Conservation (phyloP, 2,113 vertebrate genomes). For the Nansenia antarctica region DNA sequence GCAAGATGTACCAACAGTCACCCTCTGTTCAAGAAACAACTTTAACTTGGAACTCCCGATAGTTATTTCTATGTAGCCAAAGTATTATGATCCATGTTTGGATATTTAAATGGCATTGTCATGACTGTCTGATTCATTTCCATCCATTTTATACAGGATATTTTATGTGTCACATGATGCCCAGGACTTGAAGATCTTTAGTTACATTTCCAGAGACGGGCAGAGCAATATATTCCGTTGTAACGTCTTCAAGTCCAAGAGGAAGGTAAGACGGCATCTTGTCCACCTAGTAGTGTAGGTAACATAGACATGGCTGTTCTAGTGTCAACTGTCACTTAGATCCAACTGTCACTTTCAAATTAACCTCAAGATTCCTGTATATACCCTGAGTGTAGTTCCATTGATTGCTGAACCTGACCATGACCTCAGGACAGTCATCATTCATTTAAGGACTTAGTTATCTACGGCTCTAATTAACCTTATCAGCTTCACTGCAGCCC, state of each 20-base stretch:
- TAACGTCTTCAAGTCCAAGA: slow-evolving; percentile 98
- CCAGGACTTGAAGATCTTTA: slow-evolving; percentile 98
- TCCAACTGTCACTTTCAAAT: no score
- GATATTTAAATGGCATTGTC: not conserved
- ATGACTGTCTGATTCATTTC: not conserved
- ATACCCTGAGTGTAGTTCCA: no score
- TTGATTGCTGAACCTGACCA: no score
- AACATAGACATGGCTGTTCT: no score
- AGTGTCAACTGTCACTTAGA: no score
- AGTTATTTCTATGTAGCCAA: not conserved
- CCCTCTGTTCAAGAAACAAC: not conserved
- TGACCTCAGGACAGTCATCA: no score
- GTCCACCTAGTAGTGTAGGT: no score
- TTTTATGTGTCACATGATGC: slow-evolving; percentile 98
- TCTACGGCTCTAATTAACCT: no score
- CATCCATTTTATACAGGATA: slow-evolving; percentile 76
- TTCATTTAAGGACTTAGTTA: no score
- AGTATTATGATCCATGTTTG: not conserved
- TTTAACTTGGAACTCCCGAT: no score
- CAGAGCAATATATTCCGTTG: slow-evolving; percentile 92
- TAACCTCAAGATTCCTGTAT: no score
- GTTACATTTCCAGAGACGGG: slow-evolving; percentile 94
- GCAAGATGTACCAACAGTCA: not conserved
- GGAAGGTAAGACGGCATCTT: slow-evolving; percentile 91
- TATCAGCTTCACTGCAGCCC: no score